A percentile compares a stretch with the other conserved stretches of the same genome.
Evolutionary conservation across 2,888 invertebrate species (phyloP).

Genomic region (Drosophila fungiperda): DNA sequence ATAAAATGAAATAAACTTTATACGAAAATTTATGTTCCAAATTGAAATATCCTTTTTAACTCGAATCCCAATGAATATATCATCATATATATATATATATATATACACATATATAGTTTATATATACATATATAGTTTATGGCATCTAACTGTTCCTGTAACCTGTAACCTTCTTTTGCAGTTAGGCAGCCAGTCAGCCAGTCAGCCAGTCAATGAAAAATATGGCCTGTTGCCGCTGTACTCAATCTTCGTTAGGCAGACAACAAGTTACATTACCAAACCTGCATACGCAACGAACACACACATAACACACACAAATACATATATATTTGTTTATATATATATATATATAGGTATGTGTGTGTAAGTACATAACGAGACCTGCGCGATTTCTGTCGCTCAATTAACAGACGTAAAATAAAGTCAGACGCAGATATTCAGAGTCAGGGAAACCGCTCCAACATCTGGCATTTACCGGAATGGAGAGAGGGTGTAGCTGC

Average conservation of each 20-base stretch:
- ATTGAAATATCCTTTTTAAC: neutral
- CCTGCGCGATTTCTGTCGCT: constrained; percentile 30
- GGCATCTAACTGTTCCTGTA: neutral
- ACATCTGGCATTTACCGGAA: constrained; percentile 15
- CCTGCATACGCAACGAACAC: neutral
- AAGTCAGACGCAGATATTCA: constrained; percentile 63
- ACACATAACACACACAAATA: neutral
- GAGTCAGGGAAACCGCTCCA: constrained; percentile 8
- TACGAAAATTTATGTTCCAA: too few relatives aligned
- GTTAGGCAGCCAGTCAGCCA: neutral
- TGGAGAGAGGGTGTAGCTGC: neutral
- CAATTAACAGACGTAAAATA: constrained; percentile 70
- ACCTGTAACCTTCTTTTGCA: neutral
- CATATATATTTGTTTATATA: too few relatives aligned
- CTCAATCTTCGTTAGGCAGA: constrained; percentile 26
- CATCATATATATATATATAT: too few relatives aligned
- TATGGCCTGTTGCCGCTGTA: neutral
- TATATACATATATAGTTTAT: neutral
- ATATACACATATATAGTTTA: too few relatives aligned
- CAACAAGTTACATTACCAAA: neutral
- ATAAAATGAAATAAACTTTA: neutral
- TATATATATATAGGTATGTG: neutral
- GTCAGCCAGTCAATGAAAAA: constrained; percentile 8
- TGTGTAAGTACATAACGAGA: neutral
- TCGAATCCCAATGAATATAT: neutral